Evolutionary conservation across 2,888 invertebrate species (phyloP).

Genomic region (Oscheius sp.): DNA sequence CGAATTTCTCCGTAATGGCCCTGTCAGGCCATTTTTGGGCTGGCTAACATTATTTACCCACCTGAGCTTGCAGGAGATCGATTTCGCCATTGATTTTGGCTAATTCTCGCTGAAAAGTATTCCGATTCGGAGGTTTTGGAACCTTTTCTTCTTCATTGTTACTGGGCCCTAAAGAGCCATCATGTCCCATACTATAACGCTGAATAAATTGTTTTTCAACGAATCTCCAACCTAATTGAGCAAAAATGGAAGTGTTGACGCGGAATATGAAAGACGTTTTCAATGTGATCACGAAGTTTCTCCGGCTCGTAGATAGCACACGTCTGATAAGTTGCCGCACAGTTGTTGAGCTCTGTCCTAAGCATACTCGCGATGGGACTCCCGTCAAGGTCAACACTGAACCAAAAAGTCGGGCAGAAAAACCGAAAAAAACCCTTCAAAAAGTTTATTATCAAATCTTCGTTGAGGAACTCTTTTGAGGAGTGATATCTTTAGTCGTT

Average conservation of each 20-base stretch:
- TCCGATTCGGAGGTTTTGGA: slow-evolving; percentile 40
- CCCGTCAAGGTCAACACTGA: not conserved
- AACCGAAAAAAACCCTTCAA: not conserved
- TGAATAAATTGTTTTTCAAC: too few species aligned
- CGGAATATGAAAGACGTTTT: not conserved
- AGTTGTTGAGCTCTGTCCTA: not conserved
- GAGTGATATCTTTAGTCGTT: too few species aligned
- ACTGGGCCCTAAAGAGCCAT: slow-evolving; percentile 11
- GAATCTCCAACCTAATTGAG: not conserved
- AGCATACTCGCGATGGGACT: not conserved
- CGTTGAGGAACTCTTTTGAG: too few species aligned
- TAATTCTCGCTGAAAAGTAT: slow-evolving; percentile 43
- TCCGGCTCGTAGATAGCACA: not conserved
- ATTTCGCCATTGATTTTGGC: slow-evolving; percentile 41
- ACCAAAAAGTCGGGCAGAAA: too few species aligned
- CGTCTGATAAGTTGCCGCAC: slow-evolving; percentile 19
- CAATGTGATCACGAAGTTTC: not conserved
- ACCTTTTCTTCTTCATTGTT: slow-evolving; percentile 17
- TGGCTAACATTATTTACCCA: slow-evolving; percentile 5
- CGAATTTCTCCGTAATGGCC: not conserved
- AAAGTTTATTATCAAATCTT: too few species aligned
- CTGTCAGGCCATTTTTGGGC: not conserved
- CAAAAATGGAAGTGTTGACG: not conserved
- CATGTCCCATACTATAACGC: slow-evolving; percentile 18
- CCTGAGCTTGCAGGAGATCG: slow-evolving; percentile 33